A percentile compares a stretch with the other conserved stretches of the same genome.
These are phyloP conservation scores for Leucoraja erinaceus DNA, from an alignment of 2,113 vertebrate species.

Conservation along the genomic window DNA sequence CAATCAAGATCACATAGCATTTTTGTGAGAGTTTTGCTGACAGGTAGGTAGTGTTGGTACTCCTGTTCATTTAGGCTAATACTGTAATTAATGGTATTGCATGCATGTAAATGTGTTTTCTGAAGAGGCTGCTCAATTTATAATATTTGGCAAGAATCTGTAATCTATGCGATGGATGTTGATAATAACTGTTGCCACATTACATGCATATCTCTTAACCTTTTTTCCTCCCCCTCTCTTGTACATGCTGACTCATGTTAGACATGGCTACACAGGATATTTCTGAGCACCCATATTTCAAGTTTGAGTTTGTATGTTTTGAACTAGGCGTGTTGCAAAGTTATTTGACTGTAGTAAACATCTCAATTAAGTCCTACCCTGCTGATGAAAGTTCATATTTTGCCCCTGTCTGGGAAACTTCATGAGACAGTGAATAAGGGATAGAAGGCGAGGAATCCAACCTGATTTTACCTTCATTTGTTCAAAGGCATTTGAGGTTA, in stretches of 20 bases:
- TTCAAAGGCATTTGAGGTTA: background rate
- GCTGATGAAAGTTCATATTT: background rate
- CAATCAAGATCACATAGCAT: background rate
- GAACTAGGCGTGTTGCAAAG: too few species aligned
- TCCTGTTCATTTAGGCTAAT: background rate
- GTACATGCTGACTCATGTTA: background rate
- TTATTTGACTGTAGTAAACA: background rate
- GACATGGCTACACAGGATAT: background rate
- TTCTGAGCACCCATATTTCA: background rate
- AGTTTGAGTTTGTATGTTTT: background rate
- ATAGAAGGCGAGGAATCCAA: background rate
- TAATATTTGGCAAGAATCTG: background rate
- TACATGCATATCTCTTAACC: background rate
- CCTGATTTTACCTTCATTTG: background rate
- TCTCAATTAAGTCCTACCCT: background rate
- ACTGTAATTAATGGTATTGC: background rate
- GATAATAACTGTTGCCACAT: background rate
- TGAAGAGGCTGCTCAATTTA: background rate
- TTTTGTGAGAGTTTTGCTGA: background rate
- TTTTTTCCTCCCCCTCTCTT: slow-evolving; percentile 16
- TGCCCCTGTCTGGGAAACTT: background rate
- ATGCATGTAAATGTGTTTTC: background rate
- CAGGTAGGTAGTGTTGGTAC: background rate
- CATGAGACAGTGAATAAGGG: background rate
- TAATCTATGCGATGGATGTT: background rate